These are phyloP conservation scores for Aurelia sp. DNA, from an alignment of 30 jellyfish, hydroid and myxozoan species.

Conservation along the genomic window DNA sequence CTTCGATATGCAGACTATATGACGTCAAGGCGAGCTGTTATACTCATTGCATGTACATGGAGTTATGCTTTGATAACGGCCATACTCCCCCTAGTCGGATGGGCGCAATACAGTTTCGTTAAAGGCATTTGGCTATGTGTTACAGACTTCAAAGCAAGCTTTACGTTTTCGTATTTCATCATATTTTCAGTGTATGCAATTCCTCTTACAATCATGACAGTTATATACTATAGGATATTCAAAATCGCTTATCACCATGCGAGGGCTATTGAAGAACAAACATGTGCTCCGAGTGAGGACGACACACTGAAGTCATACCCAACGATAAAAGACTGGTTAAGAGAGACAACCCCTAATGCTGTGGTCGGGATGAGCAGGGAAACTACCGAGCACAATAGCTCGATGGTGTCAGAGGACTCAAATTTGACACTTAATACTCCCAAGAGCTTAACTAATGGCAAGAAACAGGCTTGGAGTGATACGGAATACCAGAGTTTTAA, in stretches of 20 bases:
- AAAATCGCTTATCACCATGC: slow-evolving; percentile 61
- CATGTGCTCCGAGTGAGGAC: not conserved
- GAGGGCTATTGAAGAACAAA: slow-evolving; percentile 45
- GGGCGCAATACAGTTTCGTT: slow-evolving; percentile 52
- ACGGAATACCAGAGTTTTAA: not conserved
- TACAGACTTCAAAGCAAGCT: slow-evolving; percentile 60
- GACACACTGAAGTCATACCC: not conserved
- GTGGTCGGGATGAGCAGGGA: not conserved
- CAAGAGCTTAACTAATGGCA: not conserved
- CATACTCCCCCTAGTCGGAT: slow-evolving; percentile 51
- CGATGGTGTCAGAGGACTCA: not conserved
- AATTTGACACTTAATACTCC: not conserved
- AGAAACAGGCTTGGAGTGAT: not conserved
- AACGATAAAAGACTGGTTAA: slow-evolving; percentile 34
- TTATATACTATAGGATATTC: slow-evolving; percentile 61
- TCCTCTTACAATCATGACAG: slow-evolving; percentile 54
- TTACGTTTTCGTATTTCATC: slow-evolving; percentile 58
- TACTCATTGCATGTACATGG: slow-evolving; percentile 56
- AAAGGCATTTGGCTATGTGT: slow-evolving; percentile 72
- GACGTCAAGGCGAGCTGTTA: slow-evolving; percentile 57
- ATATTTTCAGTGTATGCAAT: slow-evolving; percentile 46
- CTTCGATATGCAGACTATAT: slow-evolving; percentile 49
- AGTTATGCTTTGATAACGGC: slow-evolving; percentile 55
- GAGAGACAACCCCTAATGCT: slow-evolving; percentile 12
- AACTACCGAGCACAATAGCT: not conserved